Evolutionary conservation across 1,140 invertebrate species (phyloP).

Genomic region (Cydia pomonella): DNA sequence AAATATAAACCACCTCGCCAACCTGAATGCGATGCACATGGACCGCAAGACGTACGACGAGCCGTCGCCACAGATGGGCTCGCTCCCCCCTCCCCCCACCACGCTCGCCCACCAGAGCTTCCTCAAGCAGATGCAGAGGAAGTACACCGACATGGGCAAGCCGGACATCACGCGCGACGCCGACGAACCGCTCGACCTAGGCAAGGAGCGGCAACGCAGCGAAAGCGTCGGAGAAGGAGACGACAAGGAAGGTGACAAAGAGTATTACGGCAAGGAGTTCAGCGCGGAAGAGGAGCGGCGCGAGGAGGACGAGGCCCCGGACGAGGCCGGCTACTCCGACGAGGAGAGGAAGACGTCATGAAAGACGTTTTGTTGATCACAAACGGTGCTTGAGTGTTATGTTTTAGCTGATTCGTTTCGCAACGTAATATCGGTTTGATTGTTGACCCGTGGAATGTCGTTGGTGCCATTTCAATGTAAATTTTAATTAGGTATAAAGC

Average conservation of each 20-base stretch:
- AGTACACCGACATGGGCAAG: constrained; percentile 75
- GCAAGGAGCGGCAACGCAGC: constrained; percentile 70
- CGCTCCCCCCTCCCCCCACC: constrained; percentile 73
- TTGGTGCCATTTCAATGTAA: constrained; percentile 75
- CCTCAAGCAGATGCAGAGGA: constrained; percentile 83
- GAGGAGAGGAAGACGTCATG: constrained; percentile 68
- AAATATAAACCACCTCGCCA: constrained; percentile 86
- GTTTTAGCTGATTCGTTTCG: constrained; percentile 70
- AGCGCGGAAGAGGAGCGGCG: constrained; percentile 64
- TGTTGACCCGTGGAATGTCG: constrained; percentile 77
- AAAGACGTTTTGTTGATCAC: constrained; percentile 64
- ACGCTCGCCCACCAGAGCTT: constrained; percentile 81
- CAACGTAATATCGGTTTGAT: constrained; percentile 57
- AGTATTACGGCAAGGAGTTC: constrained; percentile 68
- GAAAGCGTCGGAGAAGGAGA: constrained; percentile 62
- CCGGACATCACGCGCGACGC: constrained; percentile 71
- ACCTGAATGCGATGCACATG: constrained; percentile 85
- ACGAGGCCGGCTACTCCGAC: constrained; percentile 75
- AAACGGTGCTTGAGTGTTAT: constrained; percentile 76
- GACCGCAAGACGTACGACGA: constrained; percentile 79
- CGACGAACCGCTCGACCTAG: constrained; percentile 75
- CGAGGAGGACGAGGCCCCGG: constrained; percentile 67
- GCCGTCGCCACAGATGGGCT: constrained; percentile 73
- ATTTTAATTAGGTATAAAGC: constrained; percentile 56
- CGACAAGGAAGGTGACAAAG: constrained; percentile 54